Percentiles rank a stretch among this genome's conserved stretches.
Conservation (phyloP, 2,888 invertebrate genomes). For the Epinotia demarniana region DNA sequence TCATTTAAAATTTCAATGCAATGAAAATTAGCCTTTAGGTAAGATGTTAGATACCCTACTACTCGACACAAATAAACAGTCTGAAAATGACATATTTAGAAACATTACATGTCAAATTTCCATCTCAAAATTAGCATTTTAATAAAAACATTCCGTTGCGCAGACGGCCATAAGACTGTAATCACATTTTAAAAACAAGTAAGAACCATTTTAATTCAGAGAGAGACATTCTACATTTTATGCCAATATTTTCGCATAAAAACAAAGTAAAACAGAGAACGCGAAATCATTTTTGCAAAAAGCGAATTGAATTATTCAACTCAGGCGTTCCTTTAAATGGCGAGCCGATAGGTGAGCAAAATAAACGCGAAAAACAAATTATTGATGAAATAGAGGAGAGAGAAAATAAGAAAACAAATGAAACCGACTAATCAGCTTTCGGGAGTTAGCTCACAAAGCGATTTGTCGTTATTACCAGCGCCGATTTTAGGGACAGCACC, state of each 20-base stretch:
- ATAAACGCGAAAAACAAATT: constrained; percentile 18
- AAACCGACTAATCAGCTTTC: constrained; percentile 30
- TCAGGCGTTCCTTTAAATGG: constrained; percentile 24
- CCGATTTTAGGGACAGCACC: constrained; percentile 38
- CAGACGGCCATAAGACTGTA: not conserved
- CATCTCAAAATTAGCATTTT: not conserved
- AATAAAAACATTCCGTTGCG: not conserved
- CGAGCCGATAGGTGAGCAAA: constrained; percentile 26
- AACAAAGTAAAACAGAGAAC: constrained; percentile 22
- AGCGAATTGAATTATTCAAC: constrained; percentile 33
- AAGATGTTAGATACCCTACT: too few species aligned
- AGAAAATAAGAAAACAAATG: constrained; percentile 32
- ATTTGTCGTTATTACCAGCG: constrained; percentile 42
- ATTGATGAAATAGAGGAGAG: constrained; percentile 19
- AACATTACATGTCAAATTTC: too few species aligned
- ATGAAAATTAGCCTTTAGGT: too few species aligned
- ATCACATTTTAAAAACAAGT: constrained; percentile 6
- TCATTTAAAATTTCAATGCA: too few species aligned
- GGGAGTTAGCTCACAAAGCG: constrained; percentile 32
- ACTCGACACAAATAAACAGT: too few species aligned
- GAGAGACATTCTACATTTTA: constrained; percentile 24
- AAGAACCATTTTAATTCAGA: constrained; percentile 26
- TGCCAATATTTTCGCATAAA: constrained; percentile 31
- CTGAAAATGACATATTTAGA: too few species aligned
- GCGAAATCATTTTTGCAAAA: constrained; percentile 27